Evolutionary conservation across 2,888 invertebrate species (phyloP).

Genomic region (Pristionchus maxplancki): DNA sequence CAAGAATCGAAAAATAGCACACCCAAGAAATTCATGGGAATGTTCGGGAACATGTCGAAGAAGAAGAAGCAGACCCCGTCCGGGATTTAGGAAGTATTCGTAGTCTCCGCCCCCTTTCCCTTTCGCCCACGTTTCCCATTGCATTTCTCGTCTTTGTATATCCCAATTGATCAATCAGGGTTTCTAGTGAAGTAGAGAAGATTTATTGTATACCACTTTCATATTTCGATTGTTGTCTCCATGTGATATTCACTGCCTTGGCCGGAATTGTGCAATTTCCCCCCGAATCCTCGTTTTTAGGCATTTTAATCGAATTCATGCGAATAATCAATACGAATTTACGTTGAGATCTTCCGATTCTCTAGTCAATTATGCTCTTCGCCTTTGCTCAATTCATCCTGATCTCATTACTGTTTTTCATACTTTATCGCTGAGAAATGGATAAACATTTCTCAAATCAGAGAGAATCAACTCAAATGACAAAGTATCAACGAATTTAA

Average conservation of each 20-base stretch:
- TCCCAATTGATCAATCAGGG: slow-evolving; percentile 24
- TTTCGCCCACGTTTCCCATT: neutral
- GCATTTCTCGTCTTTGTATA: neutral
- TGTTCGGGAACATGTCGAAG: slow-evolving; percentile 51
- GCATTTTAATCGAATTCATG: slow-evolving; percentile 1
- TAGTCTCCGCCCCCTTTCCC: neutral
- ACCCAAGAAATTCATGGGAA: slow-evolving; percentile 29
- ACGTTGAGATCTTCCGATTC: neutral
- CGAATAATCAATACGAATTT: neutral
- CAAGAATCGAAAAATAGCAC: neutral
- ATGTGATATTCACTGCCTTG: slow-evolving; percentile 35
- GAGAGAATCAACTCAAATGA: no score
- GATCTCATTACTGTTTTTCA: slow-evolving; percentile 37
- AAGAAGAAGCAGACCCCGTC: slow-evolving; percentile 20
- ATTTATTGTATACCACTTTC: neutral
- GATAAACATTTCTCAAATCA: slow-evolving; percentile 25
- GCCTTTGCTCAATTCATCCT: slow-evolving; percentile 1
- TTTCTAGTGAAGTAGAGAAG: slow-evolving; percentile 22
- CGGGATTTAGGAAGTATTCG: neutral
- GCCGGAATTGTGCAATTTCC: slow-evolving; percentile 42
- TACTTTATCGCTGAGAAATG: neutral
- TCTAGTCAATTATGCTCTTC: slow-evolving; percentile 10
- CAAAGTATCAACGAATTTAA: no score
- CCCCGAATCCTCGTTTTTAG: neutral
- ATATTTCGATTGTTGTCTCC: neutral